phyloP scores from a whole-genome alignment of 2,888 invertebrate genomes.

The Epicampocera succincta region DNA sequence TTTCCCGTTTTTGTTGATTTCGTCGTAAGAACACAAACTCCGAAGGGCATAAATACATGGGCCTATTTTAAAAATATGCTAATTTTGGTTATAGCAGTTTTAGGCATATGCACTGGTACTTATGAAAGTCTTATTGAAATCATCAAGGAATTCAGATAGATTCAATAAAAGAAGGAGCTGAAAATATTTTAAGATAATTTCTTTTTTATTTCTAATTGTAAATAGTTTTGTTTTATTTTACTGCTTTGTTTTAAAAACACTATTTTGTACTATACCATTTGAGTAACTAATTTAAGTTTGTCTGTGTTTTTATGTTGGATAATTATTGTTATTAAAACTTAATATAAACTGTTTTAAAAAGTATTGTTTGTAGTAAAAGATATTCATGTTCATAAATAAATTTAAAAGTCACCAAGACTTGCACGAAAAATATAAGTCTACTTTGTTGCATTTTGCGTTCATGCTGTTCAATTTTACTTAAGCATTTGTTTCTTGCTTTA shows the following conservation, averaged over 20 bases:
- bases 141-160: conserved; percentile 73
- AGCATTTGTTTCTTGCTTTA: background rate
- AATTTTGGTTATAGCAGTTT: conserved; percentile 86
- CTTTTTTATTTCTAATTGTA: conserved; percentile 12
- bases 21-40: conserved; percentile 85
- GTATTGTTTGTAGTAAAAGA: conserved; percentile 45
- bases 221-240: conserved; percentile 38
- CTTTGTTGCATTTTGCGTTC: background rate
- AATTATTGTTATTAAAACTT: conserved; percentile 24
- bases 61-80: conserved; percentile 84
- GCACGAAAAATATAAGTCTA: background rate
- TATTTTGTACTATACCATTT: conserved; percentile 18
- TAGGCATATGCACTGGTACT: conserved; percentile 89
- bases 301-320: conserved; percentile 17
- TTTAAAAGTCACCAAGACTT: conserved; percentile 23
- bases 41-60: conserved; percentile 82
- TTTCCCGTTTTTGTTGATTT: conserved; percentile 94
- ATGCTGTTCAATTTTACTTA: background rate
- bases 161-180: background rate
- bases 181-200: background rate
- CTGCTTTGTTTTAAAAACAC: background rate
- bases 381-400: conserved; percentile 40
- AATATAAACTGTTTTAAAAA: conserved; percentile 41
- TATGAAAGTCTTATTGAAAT: conserved; percentile 88
- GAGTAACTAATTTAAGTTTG: conserved; percentile 30